A percentile compares a stretch with the other conserved stretches of the same genome.
These are phyloP conservation scores for Percopsis transmontana DNA, from an alignment of 2,113 vertebrate species.

Conservation along the genomic window DNA sequence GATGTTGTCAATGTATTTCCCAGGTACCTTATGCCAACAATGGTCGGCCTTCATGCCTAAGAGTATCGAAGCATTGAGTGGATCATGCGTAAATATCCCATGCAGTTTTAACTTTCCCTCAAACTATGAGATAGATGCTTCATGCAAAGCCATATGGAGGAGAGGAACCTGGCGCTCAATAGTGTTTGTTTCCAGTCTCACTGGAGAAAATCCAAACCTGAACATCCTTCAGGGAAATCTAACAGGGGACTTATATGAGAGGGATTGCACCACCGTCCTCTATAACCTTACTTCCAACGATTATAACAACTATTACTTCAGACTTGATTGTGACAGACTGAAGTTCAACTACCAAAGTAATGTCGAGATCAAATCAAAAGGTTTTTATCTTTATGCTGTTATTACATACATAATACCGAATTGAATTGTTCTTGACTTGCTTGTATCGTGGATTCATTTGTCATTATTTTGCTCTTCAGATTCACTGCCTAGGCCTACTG, in stretches of 20 bases:
- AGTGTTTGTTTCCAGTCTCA: conserved; percentile 63
- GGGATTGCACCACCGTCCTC: conserved; percentile 68
- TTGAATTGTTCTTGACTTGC: background rate
- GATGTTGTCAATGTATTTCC: conserved; percentile 6
- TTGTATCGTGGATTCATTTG: background rate
- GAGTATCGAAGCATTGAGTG: conserved; percentile 44
- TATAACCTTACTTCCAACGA: conserved; percentile 29
- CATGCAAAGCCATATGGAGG: conserved; percentile 62
- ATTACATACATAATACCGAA: no score
- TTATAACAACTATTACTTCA: conserved; percentile 54
- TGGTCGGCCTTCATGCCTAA: conserved; percentile 50
- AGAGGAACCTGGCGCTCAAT: conserved; percentile 25
- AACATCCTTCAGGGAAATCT: conserved; percentile 58
- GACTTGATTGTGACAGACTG: conserved; percentile 57
- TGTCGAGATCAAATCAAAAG: conserved; percentile 38
- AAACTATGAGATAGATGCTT: conserved; percentile 30
- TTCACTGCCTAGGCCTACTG: conserved; percentile 34
- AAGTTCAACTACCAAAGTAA: conserved; percentile 45
- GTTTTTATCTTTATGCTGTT: conserved; percentile 19
- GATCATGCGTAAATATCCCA: conserved; percentile 61
- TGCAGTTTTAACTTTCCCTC: conserved; percentile 52
- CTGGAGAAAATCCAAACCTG: background rate
- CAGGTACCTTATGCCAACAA: conserved; percentile 44
- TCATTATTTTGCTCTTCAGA: conserved; percentile 38
- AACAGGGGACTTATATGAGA: conserved; percentile 40